These are phyloP conservation scores for Eupithecia inturbata DNA, from an alignment of 2,888 invertebrate species.

Conservation along the genomic window DNA sequence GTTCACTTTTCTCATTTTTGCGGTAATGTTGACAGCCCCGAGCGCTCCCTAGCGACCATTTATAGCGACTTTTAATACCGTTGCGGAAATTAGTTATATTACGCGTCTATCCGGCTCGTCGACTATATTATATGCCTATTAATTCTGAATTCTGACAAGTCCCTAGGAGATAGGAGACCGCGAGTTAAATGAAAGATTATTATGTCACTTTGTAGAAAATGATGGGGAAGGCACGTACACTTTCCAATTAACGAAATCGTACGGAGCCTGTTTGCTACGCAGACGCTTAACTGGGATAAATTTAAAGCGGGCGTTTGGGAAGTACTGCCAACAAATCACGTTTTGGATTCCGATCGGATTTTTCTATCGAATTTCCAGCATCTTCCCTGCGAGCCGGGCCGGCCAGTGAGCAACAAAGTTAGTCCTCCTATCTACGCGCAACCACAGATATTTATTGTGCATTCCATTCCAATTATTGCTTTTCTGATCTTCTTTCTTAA, in stretches of 20 bases:
- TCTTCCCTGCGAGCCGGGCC: slow-evolving; percentile 42
- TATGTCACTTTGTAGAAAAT: slow-evolving; percentile 47
- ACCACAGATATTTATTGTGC: slow-evolving; percentile 34
- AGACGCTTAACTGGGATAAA: slow-evolving; percentile 35
- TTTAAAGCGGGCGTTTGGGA: slow-evolving; percentile 37
- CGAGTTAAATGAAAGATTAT: slow-evolving; percentile 50
- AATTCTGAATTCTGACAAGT: slow-evolving; percentile 59
- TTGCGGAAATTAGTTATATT: slow-evolving; percentile 72
- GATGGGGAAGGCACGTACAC: slow-evolving; percentile 33
- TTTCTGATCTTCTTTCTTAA: slow-evolving; percentile 16
- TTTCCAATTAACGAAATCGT: slow-evolving; percentile 48
- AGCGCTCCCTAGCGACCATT: slow-evolving; percentile 62
- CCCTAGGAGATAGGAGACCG: slow-evolving; percentile 47
- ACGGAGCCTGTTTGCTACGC: slow-evolving; percentile 33
- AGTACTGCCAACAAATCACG: slow-evolving; percentile 56
- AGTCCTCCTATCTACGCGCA: slow-evolving; percentile 38
- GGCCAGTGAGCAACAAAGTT: slow-evolving; percentile 44
- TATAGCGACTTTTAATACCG: slow-evolving; percentile 74
- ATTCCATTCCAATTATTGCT: slow-evolving; percentile 30
- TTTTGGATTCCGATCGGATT: slow-evolving; percentile 63
- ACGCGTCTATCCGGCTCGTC: slow-evolving; percentile 58
- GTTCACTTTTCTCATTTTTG: slow-evolving; percentile 65
- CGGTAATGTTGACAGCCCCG: slow-evolving; percentile 67
- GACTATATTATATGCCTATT: slow-evolving; percentile 64
- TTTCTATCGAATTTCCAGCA: slow-evolving; percentile 62